Evolutionary conservation across 2,888 invertebrate genomes (phyloP).

Genomic region (Acanthoscelides obtectus): DNA sequence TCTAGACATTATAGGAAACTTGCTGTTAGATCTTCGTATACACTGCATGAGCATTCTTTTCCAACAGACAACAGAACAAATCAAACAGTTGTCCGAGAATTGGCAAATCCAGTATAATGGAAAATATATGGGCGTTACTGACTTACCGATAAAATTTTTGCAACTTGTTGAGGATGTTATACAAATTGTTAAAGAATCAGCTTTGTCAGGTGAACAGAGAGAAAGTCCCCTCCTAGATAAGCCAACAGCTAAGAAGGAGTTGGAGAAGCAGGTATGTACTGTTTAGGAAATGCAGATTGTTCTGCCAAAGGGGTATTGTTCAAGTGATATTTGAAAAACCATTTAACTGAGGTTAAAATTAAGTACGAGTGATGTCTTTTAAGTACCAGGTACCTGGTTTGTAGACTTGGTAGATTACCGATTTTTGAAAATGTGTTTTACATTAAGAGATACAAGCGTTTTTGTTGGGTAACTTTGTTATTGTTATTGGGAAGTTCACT

Average conservation of each 20-base stretch:
- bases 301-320: no score
- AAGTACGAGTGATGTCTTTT: no score
- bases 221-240: constrained; percentile 57
- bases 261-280: constrained; percentile 40
- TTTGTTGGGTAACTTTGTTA: no score
- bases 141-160: constrained; percentile 65
- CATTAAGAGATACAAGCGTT: no score
- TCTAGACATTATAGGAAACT: constrained; percentile 74
- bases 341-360: no score
- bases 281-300: no score
- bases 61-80: constrained; percentile 76
- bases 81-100: constrained; percentile 71
- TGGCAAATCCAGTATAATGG: constrained; percentile 84
- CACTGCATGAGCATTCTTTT: constrained; percentile 83
- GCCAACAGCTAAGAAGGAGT: constrained; percentile 50
- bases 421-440: no score
- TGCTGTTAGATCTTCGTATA: constrained; percentile 82
- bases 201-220: constrained; percentile 65
- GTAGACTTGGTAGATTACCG: no score
- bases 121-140: constrained; percentile 58
- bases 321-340: no score
- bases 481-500: no score
- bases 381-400: no score
- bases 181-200: constrained; percentile 64
- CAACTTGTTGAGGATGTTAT: constrained; percentile 68